These are phyloP conservation scores for Apaloderma vittatum DNA, from an alignment of 2,113 vertebrate genomes.

Conservation along the genomic window DNA sequence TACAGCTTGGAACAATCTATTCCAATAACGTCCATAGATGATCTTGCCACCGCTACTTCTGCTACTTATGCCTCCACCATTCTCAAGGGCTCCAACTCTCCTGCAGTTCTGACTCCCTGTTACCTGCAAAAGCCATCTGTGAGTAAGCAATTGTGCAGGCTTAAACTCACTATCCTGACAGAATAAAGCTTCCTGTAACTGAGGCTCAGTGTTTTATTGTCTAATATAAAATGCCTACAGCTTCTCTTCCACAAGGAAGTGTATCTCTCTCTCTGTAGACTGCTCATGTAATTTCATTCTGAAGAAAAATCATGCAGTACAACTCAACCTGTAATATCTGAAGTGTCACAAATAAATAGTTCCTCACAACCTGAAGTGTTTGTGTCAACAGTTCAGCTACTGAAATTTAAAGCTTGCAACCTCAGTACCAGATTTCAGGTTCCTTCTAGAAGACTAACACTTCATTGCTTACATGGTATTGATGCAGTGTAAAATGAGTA, in stretches of 20 bases:
- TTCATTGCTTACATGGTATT: not conserved
- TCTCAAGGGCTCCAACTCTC: not conserved
- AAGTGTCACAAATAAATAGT: conserved; percentile 24
- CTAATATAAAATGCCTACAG: not conserved
- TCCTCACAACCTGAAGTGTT: not conserved
- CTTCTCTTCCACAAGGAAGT: not conserved
- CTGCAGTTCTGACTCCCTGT: not conserved
- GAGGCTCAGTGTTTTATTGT: not conserved
- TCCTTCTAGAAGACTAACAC: not conserved
- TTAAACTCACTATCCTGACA: not conserved
- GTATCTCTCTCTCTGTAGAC: not conserved
- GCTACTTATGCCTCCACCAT: not conserved
- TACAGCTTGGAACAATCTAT: not conserved
- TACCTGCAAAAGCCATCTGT: not conserved
- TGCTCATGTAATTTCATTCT: not conserved
- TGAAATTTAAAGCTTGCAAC: not conserved
- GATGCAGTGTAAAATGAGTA: not conserved
- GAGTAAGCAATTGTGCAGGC: not conserved
- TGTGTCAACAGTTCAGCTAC: not conserved
- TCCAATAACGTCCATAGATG: not conserved
- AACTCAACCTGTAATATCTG: not conserved
- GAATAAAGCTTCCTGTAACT: not conserved
- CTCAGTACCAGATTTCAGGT: not conserved
- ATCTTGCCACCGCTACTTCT: not conserved
- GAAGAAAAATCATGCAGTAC: not conserved